Evolutionary conservation across 2,113 vertebrate genomes (phyloP).

Genomic region (Gracilinanus agilis): DNA sequence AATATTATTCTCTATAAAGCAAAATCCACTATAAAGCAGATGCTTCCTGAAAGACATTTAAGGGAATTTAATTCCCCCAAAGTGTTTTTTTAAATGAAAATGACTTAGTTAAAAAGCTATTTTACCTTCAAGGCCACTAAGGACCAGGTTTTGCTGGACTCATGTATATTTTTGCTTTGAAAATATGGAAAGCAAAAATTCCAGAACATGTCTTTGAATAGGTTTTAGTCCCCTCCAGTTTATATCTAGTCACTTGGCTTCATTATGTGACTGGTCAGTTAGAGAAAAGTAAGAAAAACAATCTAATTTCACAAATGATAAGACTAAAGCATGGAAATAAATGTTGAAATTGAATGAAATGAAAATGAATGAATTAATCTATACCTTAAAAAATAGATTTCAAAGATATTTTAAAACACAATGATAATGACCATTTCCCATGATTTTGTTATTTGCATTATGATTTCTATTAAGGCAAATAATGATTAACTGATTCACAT

Average conservation of each 20-base stretch:
- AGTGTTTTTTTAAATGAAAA: neutral
- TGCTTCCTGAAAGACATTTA: neutral
- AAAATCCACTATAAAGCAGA: neutral
- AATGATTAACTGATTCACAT: neutral
- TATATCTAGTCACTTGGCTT: neutral
- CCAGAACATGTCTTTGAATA: neutral
- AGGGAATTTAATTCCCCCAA: neutral
- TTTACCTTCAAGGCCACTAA: neutral
- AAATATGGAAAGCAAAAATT: neutral
- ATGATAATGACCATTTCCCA: neutral
- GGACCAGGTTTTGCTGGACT: neutral
- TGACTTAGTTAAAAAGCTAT: neutral
- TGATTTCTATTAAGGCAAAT: neutral
- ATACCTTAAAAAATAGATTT: neutral
- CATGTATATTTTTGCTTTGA: neutral
- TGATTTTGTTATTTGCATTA: neutral
- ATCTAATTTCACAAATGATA: neutral
- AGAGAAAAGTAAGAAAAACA: neutral
- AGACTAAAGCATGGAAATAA: neutral
- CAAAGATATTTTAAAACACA: neutral
- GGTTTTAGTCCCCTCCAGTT: neutral
- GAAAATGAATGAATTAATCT: too few species aligned
- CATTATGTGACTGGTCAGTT: neutral
- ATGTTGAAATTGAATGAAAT: neutral
- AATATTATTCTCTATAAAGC: slow-evolving; percentile 17